Base-by-base conservation (phyloP, 2,113 vertebrate species). In the Cryptoleucopteryx plumbea region DNA sequence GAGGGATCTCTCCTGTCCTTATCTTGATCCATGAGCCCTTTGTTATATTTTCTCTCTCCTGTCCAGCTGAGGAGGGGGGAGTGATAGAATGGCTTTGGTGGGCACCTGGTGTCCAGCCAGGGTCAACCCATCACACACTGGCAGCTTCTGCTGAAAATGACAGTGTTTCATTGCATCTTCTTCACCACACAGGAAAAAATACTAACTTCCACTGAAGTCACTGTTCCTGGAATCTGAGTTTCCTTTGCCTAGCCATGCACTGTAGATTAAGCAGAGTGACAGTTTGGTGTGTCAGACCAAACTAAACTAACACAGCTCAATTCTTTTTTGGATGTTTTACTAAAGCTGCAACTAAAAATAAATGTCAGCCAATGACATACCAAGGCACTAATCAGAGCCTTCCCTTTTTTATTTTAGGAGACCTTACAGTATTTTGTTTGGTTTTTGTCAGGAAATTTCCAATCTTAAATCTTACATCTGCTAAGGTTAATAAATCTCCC, bases 401-500 rank as follows among this genome's bases (percentile, higher is more conserved):
- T 42, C 48, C 45, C 16, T 75, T 95, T 90, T 63, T 68, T 83
- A 68, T 86, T 95, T 90, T 67, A 88, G 79, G 55, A 93, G 36
- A 94, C 56, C 47, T 56, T 62, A 72, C 6, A 70, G 47, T 42
- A 73, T 90, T 91, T 74, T 83, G 77, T 86, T 86, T 81, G 66
- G 34, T 65, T 83, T 90, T 86, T 36, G 31, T 71, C 67, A 85
- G 58, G 65, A 95, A 91, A 93, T 80, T 95, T 96, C 62, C 62
- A 80, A 21, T 80, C 75, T 92, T 94, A 89, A 89, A 82, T 87
- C 92, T 88, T 82, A 45, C 42, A 93, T 96, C 81, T 90, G 70
- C 93, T 71, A 72, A 68, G 48, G 81, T 95, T 96, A 96, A 96
- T 95, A 95, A 95, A 94, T 95, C 93, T 96, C 80, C 70, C 45